Base-by-base conservation (phyloP, 35 echinoderm and acorn worm genomes). In the Diadema setosum region DNA sequence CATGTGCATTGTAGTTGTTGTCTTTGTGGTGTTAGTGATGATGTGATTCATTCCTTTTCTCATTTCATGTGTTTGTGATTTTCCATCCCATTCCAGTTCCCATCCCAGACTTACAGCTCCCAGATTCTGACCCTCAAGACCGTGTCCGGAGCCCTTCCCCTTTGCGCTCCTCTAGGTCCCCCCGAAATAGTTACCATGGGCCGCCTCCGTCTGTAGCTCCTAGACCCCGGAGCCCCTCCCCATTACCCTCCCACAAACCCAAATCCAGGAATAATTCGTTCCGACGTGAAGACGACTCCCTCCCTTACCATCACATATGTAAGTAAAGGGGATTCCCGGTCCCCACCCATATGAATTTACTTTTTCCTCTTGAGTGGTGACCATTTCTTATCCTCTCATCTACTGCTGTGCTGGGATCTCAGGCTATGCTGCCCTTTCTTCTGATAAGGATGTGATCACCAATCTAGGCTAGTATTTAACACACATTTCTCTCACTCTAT, bases 271-370 rank as follows among this genome's bases (percentile, higher is more conserved):
- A 78, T 23, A 41, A 41, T 33, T 78, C 39, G 6, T 44, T 44
- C 23, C 29, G 36, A 42, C 73, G 37, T 5, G 73, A 78, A 21
- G 73, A 78, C 12, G 73, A 78, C 44, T 78, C 73, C 40, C 73
- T 78, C 40, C 73, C 73, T 25, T 78, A 78, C 23, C 73, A 78
- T 78, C 73, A 78, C 40, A 78, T 41, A 78, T 78, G 73, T 78
- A 78, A 78, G 73, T 78, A 78, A 41, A 78, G 8, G 44, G 21
- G 30, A 67, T n/a, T n/a, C n/a, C n/a, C n/a, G n/a, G n/a, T n/a
- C n/a, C n/a, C n/a, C n/a, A n/a, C n/a, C n/a, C n/a, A n/a, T n/a
- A n/a, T n/a, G n/a, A n/a, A n/a, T n/a, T n/a, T n/a, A n/a, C n/a
- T n/a, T n/a, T n/a, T n/a, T n/a, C n/a, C n/a, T n/a, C n/a, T n/a